Percentiles rank a stretch among this genome's conserved stretches.
phyloP scores from a whole-genome alignment of 1,140 invertebrate genomes.

The Carcinoscorpius rotundicauda region DNA sequence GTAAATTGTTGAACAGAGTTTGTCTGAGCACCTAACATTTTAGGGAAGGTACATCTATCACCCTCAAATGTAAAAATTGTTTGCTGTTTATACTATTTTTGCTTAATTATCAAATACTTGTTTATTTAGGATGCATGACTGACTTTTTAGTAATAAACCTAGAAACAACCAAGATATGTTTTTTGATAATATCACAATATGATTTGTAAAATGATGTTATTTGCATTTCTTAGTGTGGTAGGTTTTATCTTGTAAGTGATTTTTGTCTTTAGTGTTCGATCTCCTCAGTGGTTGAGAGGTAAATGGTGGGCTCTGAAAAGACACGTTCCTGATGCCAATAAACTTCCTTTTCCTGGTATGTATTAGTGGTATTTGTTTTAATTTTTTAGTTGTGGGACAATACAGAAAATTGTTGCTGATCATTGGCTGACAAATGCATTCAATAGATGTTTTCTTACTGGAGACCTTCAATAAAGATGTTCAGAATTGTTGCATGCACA shows the following conservation, averaged over 20 bases:
- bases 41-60: no score
- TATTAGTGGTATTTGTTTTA: neutral
- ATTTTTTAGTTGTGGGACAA: neutral
- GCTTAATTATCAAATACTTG: no score
- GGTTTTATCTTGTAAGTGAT: neutral
- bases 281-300: constrained; percentile 40
- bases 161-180: no score
- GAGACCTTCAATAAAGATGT: neutral
- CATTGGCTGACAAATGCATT: neutral
- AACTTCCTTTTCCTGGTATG: constrained; percentile 33
- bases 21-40: no score
- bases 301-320: constrained; percentile 42
- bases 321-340: constrained; percentile 33
- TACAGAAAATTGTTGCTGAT: neutral
- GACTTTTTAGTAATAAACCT: no score
- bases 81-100: no score
- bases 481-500: no score
- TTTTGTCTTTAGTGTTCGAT: constrained; percentile 33
- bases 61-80: no score
- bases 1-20: no score
- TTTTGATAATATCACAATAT: no score
- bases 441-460: neutral
- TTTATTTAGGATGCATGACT: no score
- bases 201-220: no score
- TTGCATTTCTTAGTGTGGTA: neutral